Evolutionary conservation across 2,888 invertebrate genomes (phyloP).

Genomic region (Hypena proboscidalis): DNA sequence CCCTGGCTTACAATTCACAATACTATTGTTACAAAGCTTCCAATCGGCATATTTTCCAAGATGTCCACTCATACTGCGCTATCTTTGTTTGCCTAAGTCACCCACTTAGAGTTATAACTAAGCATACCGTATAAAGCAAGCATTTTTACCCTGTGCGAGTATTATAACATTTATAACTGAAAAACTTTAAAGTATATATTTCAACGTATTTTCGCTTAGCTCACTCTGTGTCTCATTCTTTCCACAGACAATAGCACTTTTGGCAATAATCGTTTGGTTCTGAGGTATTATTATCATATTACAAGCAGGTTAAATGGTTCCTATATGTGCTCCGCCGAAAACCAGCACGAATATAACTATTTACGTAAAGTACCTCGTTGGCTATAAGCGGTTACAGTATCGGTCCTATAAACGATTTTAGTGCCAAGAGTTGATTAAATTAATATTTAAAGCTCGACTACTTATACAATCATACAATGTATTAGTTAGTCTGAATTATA

Average conservation of each 20-base stretch:
- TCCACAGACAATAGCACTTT: conserved; percentile 27
- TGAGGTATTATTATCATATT: conserved; percentile 21
- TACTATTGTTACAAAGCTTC: too few relatives aligned
- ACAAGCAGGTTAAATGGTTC: conserved; percentile 22
- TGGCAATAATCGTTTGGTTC: conserved; percentile 26
- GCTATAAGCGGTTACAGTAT: conserved; percentile 27
- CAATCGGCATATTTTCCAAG: too few relatives aligned
- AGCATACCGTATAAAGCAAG: too few relatives aligned
- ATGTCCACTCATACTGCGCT: too few relatives aligned
- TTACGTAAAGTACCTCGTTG: conserved; percentile 33
- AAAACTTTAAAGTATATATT: neutral
- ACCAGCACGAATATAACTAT: conserved; percentile 26
- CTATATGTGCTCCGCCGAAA: conserved; percentile 21
- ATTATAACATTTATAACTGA: too few relatives aligned
- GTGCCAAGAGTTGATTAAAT: conserved; percentile 14
- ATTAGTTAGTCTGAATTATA: too few relatives aligned
- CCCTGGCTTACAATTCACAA: too few relatives aligned
- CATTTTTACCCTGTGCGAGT: too few relatives aligned
- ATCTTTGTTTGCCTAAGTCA: too few relatives aligned
- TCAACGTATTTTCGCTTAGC: conserved; percentile 5
- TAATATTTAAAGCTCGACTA: neutral
- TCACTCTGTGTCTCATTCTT: conserved; percentile 5
- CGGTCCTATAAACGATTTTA: conserved; percentile 34
- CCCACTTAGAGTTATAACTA: too few relatives aligned
- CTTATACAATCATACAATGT: too few relatives aligned